phyloP scores from a whole-genome alignment of 1,140 invertebrate species.

The Microplitis mediator region DNA sequence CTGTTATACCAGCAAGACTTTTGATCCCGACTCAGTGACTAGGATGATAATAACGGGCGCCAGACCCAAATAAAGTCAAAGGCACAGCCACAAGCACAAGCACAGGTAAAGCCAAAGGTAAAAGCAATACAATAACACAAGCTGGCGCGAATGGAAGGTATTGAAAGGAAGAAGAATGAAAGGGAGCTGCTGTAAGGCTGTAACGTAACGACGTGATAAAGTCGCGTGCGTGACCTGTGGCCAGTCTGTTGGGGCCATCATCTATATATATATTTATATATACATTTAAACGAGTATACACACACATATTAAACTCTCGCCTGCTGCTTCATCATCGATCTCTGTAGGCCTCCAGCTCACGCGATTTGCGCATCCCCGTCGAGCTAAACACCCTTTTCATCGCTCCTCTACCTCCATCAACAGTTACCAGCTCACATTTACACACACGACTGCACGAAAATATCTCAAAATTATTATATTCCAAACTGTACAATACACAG shows the following conservation, averaged over 20 bases:
- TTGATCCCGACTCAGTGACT: too few relatives aligned
- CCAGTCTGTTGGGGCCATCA: slow-evolving; percentile 17
- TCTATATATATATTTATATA: not conserved
- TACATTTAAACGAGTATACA: not conserved
- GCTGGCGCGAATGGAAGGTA: not conserved
- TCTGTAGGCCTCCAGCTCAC: slow-evolving; percentile 42
- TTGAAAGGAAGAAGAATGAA: slow-evolving; percentile 16
- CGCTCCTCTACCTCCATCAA: not conserved
- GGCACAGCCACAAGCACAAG: not conserved
- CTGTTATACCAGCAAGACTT: too few relatives aligned
- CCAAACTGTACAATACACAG: too few relatives aligned
- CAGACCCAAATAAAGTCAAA: too few relatives aligned
- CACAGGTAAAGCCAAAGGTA: not conserved
- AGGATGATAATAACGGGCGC: too few relatives aligned
- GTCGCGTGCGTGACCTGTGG: slow-evolving; percentile 38
- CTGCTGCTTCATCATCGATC: slow-evolving; percentile 39
- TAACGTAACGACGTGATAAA: slow-evolving; percentile 37
- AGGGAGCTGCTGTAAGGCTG: slow-evolving; percentile 6
- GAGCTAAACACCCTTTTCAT: slow-evolving; percentile 23
- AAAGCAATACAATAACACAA: not conserved
- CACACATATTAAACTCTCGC: slow-evolving; percentile 12
- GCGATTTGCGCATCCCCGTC: slow-evolving; percentile 29
- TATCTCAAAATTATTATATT: not conserved
- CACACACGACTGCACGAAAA: not conserved
- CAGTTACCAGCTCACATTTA: not conserved